A percentile compares a stretch with the other conserved stretches of the same genome.
phyloP scores from a whole-genome alignment of 2,888 invertebrate genomes.

The Drosophila mulleri region DNA sequence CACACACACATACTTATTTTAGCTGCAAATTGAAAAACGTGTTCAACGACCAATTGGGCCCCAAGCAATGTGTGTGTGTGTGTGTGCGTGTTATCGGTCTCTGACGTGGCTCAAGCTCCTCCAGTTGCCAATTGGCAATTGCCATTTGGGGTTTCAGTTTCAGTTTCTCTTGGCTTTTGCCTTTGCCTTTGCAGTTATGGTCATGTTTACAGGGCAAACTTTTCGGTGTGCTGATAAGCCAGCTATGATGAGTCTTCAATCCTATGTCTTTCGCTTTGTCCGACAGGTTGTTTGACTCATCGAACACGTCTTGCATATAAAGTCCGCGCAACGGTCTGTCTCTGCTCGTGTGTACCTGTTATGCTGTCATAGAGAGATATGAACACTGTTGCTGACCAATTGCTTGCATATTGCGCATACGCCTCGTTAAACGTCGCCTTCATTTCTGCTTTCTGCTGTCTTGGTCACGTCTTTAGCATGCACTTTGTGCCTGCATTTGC shows the following conservation, averaged over 20 bases:
- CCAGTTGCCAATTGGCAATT: slow-evolving; percentile 27
- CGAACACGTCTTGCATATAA: slow-evolving; percentile 55
- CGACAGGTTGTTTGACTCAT: slow-evolving; percentile 52
- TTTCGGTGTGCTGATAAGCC: slow-evolving; percentile 68
- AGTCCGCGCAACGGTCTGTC: not conserved
- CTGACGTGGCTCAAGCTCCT: slow-evolving; percentile 27
- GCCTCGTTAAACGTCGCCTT: slow-evolving; percentile 52
- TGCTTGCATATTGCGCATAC: slow-evolving; percentile 68
- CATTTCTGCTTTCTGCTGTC: slow-evolving; percentile 44
- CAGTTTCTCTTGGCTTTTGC: slow-evolving; percentile 10
- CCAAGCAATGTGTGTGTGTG: slow-evolving; percentile 1
- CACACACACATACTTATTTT: slow-evolving; percentile 7
- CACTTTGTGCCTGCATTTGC: slow-evolving; percentile 57
- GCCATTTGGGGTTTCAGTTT: slow-evolving; percentile 22
- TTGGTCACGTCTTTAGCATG: slow-evolving; percentile 72
- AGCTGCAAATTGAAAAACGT: slow-evolving; percentile 66
- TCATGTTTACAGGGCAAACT: slow-evolving; percentile 63
- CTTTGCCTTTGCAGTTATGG: slow-evolving; percentile 28
- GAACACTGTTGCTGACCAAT: slow-evolving; percentile 44
- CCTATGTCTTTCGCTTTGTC: slow-evolving; percentile 14
- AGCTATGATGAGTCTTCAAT: not conserved
- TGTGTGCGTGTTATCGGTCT: slow-evolving; percentile 33
- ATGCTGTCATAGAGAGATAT: slow-evolving; percentile 53
- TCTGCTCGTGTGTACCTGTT: slow-evolving; percentile 2
- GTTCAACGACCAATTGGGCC: slow-evolving; percentile 70